Evolutionary conservation across 2,888 invertebrate species (phyloP), one percentile per base, ranked within the genome.

Genomic region (Crocallis elinguaria): DNA sequence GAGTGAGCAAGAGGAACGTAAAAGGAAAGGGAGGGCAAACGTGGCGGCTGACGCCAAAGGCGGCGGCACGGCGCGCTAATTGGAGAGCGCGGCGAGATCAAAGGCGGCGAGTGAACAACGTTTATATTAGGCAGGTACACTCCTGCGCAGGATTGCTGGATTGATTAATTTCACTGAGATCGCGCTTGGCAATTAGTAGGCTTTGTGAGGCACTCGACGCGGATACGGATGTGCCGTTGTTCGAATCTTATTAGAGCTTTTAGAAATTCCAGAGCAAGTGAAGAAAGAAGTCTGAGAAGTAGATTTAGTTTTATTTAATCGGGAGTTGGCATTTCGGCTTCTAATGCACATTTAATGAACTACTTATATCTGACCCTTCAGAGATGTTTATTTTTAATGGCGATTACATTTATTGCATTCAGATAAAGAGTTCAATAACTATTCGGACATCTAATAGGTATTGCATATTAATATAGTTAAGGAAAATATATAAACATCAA

Each of bases 1-100:
- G 21, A 61, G 64, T 37, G 68, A 73, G 71, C 39, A 71, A 64
- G 75, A 76, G 25, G 37, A 42, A 39, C 25, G 9, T 23, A 42
- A 37, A 51, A 59, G n/a, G 77, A 77, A 70, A 42, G 74, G 62
- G 83, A 80, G 43, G 49, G 29, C 25, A 46, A 53, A 70, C 57
- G 79, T 78, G 79, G 82, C 89, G 88, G 88, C 83, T 70, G 77
- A 79, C 83, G 85, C 86, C 86, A 89, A 91, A 91, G 90, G 90
- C 89, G 83, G 81, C 90, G 91, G 91, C 82, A 73, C 68, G 48
- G 48, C 62, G 45, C 84, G 87, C 88, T 91, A 91, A 91, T 91
- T 91, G 91, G 91, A 88, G 88, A 82, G 79, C 76, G 81, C 82
- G 77, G 78, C 76, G 73, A 82, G 80, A 81, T 88, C 90, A 91